These are phyloP conservation scores for Tyrophagus putrescentiae DNA, from an alignment of 1,140 invertebrate genomes.

Conservation along the genomic window DNA sequence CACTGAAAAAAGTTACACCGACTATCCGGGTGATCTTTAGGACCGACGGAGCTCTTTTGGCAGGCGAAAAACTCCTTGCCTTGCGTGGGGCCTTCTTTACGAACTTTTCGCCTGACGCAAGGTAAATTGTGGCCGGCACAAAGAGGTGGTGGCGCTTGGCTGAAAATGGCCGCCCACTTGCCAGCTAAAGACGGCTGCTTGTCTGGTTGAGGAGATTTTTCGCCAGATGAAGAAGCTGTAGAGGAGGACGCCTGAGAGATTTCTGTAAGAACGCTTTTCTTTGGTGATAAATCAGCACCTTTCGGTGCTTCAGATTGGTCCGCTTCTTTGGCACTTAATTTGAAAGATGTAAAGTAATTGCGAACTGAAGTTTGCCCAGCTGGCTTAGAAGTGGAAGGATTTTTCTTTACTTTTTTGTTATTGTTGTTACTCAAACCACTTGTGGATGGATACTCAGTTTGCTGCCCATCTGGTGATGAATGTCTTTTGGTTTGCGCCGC, in stretches of 20 bases:
- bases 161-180: neutral
- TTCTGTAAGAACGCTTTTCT: no score
- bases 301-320: neutral
- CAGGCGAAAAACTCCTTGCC: neutral
- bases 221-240: neutral
- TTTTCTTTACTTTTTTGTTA: neutral
- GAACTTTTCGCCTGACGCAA: neutral
- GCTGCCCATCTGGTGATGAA: neutral
- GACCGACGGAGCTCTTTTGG: neutral
- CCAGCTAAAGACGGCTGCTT: neutral
- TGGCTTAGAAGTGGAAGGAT: neutral
- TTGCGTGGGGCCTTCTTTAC: neutral
- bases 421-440: neutral
- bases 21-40: slow-evolving; percentile 1
- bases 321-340: no score
- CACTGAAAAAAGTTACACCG: slow-evolving; percentile 14
- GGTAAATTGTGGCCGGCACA: neutral
- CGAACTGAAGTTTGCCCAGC: no score
- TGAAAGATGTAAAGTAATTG: no score
- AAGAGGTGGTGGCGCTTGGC: neutral
- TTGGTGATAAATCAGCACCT: no score
- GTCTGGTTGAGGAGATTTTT: neutral
- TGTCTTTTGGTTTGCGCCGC: neutral
- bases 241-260: neutral
- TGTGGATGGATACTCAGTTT: neutral